Evolutionary conservation across 2,888 invertebrate genomes (phyloP).

Genomic region (Diarsia dahlii): DNA sequence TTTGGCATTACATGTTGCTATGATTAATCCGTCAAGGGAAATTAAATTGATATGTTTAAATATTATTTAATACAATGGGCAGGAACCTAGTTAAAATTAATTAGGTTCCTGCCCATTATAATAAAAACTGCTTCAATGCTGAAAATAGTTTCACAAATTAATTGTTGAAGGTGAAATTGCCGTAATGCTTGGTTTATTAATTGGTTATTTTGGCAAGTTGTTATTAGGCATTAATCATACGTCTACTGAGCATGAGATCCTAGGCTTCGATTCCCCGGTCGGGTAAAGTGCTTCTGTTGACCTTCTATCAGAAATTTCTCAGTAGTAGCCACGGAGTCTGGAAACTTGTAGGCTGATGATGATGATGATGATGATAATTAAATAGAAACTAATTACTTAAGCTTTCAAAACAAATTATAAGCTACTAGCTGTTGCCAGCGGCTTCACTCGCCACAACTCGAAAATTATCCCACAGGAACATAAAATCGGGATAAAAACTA

Average conservation of each 20-base stretch:
- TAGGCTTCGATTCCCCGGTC: neutral
- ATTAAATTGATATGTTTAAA: conserved; percentile 2
- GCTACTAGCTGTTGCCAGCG: no score
- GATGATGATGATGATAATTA: no score
- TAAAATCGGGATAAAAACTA: no score
- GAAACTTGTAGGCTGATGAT: no score
- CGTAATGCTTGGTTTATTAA: neutral
- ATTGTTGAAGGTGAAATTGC: neutral
- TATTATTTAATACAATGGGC: no score
- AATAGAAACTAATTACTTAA: no score
- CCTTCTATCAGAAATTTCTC: no score
- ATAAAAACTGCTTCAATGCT: no score
- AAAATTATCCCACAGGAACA: no score
- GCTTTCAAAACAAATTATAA: no score
- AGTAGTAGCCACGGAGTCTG: neutral
- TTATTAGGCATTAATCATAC: neutral
- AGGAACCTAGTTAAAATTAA: neutral
- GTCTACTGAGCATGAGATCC: neutral
- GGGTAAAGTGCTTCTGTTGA: neutral
- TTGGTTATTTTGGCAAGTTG: neutral
- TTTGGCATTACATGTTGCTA: conserved; percentile 18
- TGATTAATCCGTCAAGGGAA: conserved; percentile 12
- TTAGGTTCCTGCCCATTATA: no score
- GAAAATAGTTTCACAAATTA: neutral
- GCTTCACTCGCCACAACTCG: no score